phyloP scores from a whole-genome alignment of 2,113 vertebrate genomes.

The Callionymus lyra region DNA sequence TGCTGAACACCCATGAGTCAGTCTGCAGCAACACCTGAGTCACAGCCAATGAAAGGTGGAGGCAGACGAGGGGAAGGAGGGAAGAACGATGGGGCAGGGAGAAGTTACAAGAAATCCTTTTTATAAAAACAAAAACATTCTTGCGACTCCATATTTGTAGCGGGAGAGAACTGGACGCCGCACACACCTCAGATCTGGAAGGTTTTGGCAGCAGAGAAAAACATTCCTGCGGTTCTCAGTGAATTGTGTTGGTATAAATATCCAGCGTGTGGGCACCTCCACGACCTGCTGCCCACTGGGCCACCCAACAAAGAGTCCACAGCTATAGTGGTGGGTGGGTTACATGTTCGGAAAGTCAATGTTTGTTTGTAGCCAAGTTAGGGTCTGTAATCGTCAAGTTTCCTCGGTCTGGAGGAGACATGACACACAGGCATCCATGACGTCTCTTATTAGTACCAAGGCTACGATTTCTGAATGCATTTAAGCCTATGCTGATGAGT shows the following conservation, averaged over 20 bases:
- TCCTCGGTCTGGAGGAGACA: too few relatives aligned
- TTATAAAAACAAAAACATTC: too few relatives aligned
- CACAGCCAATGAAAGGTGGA: slow-evolving; percentile 11
- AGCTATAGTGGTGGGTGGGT: slow-evolving; percentile 31
- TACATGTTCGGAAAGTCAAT: slow-evolving; percentile 12
- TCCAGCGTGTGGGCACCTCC: slow-evolving; percentile 49
- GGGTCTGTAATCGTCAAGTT: too few relatives aligned
- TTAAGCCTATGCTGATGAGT: slow-evolving; percentile 11
- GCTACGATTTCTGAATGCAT: slow-evolving; percentile 4
- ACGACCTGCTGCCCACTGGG: slow-evolving; percentile 50
- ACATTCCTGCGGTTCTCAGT: slow-evolving; percentile 45
- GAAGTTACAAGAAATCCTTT: neutral
- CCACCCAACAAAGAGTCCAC: slow-evolving; percentile 42
- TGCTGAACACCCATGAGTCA: slow-evolving; percentile 46
- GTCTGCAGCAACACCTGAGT: slow-evolving; percentile 25
- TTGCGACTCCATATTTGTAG: neutral
- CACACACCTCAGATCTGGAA: slow-evolving; percentile 4
- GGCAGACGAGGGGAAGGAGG: slow-evolving; percentile 1
- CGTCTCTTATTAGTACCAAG: slow-evolving; percentile 1
- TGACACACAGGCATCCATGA: too few relatives aligned
- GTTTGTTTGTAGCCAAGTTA: slow-evolving; percentile 1
- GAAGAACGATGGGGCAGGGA: slow-evolving; percentile 11
- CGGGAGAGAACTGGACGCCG: slow-evolving; percentile 3
- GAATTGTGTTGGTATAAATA: slow-evolving; percentile 62
- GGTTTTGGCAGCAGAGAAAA: slow-evolving; percentile 17